phyloP scores from a whole-genome alignment of 2,113 vertebrate genomes.

The Chamaea fasciata region DNA sequence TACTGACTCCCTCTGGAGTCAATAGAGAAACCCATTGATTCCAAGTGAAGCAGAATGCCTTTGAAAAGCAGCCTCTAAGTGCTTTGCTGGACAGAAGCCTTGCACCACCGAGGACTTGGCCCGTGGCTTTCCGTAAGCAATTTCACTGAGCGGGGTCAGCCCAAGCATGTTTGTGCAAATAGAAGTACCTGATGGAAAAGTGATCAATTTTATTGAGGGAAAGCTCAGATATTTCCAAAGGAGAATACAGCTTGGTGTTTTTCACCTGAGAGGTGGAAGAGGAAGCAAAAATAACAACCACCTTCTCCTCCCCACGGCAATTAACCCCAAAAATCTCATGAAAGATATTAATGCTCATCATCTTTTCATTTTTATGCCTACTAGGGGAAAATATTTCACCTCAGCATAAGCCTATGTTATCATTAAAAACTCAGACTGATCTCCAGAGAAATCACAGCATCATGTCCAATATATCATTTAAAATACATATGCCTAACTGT shows the following conservation, averaged over 20 bases:
- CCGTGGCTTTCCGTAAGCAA: constrained; percentile 16
- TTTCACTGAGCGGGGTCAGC: not conserved
- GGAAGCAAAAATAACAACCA: not conserved
- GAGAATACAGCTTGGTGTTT: not conserved
- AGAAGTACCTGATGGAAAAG: constrained; percentile 15
- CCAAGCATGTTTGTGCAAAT: not conserved
- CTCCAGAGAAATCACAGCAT: not conserved
- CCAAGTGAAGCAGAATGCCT: constrained; percentile 39
- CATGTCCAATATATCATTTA: not conserved
- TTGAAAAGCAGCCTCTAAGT: constrained; percentile 56
- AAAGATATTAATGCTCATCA: not conserved
- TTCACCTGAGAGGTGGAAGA: not conserved
- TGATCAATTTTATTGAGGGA: constrained; percentile 50
- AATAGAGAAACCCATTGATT: constrained; percentile 50
- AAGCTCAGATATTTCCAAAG: not conserved
- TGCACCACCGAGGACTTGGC: not conserved
- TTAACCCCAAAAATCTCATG: not conserved
- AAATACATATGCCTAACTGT: not conserved
- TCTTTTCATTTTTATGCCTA: not conserved
- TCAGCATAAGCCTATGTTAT: not conserved
- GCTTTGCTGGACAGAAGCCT: constrained; percentile 60
- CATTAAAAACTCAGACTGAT: not conserved
- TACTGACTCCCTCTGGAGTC: constrained; percentile 42
- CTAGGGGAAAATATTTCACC: not conserved
- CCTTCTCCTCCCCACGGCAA: not conserved